Evolutionary conservation across 2,888 invertebrate species (phyloP).

Genomic region (Cephus nigrinus): DNA sequence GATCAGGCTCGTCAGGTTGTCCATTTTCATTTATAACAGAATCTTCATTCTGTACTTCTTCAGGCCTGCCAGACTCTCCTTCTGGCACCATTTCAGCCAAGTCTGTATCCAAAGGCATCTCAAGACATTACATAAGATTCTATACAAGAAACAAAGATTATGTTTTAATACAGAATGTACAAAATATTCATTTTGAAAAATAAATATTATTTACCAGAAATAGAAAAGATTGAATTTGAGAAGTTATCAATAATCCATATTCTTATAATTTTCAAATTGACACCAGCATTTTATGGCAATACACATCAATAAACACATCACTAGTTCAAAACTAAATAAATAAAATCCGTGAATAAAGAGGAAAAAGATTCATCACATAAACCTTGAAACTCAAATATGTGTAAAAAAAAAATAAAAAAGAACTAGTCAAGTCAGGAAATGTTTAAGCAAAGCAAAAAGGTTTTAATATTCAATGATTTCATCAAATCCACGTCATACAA

Average conservation of each 20-base stretch:
- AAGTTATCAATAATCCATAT: neutral
- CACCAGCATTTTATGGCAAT: neutral
- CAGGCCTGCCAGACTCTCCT: constrained; percentile 38
- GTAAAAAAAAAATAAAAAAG: neutral
- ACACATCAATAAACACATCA: neutral
- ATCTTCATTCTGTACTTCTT: constrained; percentile 36
- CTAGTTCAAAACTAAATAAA: neutral
- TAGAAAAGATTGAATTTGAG: neutral
- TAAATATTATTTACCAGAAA: constrained; percentile 16
- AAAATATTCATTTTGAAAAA: constrained; percentile 21
- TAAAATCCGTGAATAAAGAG: neutral
- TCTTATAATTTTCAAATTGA: neutral
- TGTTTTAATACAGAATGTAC: neutral
- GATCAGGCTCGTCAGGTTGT: constrained; percentile 16
- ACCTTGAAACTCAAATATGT: neutral
- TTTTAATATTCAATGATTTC: neutral
- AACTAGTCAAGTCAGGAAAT: neutral
- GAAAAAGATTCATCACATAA: neutral
- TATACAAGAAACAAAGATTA: neutral
- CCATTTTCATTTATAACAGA: constrained; percentile 25
- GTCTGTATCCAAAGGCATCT: constrained; percentile 53
- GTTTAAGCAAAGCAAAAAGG: neutral
- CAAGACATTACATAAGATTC: constrained; percentile 9
- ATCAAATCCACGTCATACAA: neutral
- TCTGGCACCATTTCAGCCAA: constrained; percentile 40